phyloP scores from a whole-genome alignment of 2,113 vertebrate genomes.

The Ibidorhyncha struthersii region DNA sequence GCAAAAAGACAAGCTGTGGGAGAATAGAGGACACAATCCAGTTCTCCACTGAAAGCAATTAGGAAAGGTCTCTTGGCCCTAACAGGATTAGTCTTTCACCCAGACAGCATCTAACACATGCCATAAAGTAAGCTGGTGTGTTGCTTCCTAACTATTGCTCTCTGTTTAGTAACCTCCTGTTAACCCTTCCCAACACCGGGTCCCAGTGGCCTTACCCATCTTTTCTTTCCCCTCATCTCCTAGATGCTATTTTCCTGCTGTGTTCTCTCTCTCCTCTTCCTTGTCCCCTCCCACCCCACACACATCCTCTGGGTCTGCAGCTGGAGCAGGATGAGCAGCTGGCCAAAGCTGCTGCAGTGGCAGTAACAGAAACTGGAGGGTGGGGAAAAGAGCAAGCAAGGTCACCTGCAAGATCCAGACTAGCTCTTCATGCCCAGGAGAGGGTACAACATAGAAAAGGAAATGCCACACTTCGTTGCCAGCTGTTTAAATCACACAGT shows the following conservation, averaged over 20 bases:
- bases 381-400: not conserved
- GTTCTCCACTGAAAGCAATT: not conserved
- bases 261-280: not conserved
- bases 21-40: not conserved
- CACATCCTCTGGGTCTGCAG: not conserved
- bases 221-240: not conserved
- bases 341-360: not conserved
- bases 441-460: not conserved
- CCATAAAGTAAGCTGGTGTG: not conserved
- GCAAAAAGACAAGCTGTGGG: not conserved
- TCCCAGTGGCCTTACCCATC: not conserved
- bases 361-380: not conserved
- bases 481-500: not conserved
- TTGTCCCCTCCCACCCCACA: not conserved
- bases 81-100: conserved; percentile 27
- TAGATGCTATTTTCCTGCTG: not conserved
- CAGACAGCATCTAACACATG: not conserved
- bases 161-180: not conserved
- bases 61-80: conserved; percentile 10
- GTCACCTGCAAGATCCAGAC: not conserved
- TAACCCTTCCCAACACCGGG: not conserved
- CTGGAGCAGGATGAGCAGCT: not conserved
- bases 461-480: not conserved
- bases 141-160: not conserved
- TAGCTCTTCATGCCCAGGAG: not conserved